Base-by-base conservation (phyloP, 2,888 invertebrate species). In the Scaptomyza cyrtandrae region DNA sequence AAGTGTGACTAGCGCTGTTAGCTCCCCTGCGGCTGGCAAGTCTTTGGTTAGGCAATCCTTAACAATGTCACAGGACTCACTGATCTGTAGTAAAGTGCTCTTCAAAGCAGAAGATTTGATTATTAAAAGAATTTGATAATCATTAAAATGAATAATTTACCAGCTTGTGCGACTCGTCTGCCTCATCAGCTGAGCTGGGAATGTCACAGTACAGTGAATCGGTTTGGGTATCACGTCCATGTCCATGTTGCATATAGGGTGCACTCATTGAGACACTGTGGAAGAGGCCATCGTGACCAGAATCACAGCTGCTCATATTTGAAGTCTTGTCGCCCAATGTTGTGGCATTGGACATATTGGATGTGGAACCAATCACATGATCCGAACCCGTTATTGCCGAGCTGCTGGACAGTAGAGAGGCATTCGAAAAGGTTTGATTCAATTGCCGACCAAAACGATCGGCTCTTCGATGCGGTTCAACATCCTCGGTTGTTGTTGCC, bases 221-320 rank as follows among this genome's bases (percentile, higher is more conserved):
- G 19, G 82, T 86, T n/a, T 73, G 66, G 0, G 75, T 60, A 48
- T 86, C 63, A 3, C 68, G 65, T 9, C 10, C 70, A 7, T 69
- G 61, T 10, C 59, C 44, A 13, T 49, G 33, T 37, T 68, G 71
- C 11, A 61, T 63, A 55, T 74, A 77, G 6, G 83, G 77, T 4
- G 68, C 68, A 19, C 72, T 90, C 78, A 86, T 89, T 9, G 90
- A 90, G 10, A 79, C 78, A 54, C 89, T 91, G 61, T 89, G 89
- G 11, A 83, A 90, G 19, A 88, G 74, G 2, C 86, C 90, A 58
- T 91, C 91, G 67, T 91, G 91, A 1, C 91, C 91, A 1, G 91
- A 91, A 67, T 91, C 91, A 63, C 83, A 90, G 58, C 85, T 88
- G 70, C 91, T 91, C 1, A 90, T 64, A 68, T 86, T 90, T 16